A percentile compares a stretch with the other conserved stretches of the same genome.
phyloP scores from a whole-genome alignment of 2,113 vertebrate species.

The Cochlearius cochlearius region DNA sequence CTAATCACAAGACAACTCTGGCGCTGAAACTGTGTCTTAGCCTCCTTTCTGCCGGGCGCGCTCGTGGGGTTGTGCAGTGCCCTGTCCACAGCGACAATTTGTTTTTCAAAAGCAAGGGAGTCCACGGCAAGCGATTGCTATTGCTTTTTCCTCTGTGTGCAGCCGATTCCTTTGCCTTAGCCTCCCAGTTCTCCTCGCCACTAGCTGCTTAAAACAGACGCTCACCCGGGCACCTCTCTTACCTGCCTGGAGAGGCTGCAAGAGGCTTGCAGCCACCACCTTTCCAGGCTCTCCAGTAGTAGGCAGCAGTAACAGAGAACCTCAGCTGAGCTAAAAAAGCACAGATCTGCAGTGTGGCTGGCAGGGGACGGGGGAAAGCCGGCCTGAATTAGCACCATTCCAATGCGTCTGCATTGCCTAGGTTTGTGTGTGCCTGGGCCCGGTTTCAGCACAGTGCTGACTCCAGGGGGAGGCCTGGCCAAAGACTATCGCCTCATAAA shows the following conservation, averaged over 20 bases:
- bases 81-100: rapidly evolving
- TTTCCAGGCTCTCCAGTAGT: background rate
- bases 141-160: background rate
- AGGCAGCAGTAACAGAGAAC: background rate
- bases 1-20: rapidly evolving
- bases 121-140: background rate
- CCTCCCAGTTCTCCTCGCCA: background rate
- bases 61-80: background rate
- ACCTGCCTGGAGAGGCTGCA: background rate
- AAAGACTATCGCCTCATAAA: background rate
- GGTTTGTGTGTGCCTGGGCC: slow-evolving; percentile 3
- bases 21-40: rapidly evolving
- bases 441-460: slow-evolving; percentile 24
- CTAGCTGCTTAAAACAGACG: background rate
- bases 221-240: background rate
- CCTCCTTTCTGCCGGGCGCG: background rate
- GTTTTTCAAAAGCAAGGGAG: background rate
- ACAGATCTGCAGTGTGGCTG: slow-evolving; percentile 35
- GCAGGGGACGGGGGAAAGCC: background rate
- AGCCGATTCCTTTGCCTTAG: background rate
- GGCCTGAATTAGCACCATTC: background rate
- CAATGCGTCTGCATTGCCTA: background rate
- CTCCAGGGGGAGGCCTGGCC: background rate
- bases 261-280: background rate
- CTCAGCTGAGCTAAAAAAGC: slow-evolving; percentile 15